A percentile compares a stretch with the other conserved stretches of the same genome.
Conservation (phyloP, 2,797 vertebrate species). For the Gymnoscopelus microlampas region DNA sequence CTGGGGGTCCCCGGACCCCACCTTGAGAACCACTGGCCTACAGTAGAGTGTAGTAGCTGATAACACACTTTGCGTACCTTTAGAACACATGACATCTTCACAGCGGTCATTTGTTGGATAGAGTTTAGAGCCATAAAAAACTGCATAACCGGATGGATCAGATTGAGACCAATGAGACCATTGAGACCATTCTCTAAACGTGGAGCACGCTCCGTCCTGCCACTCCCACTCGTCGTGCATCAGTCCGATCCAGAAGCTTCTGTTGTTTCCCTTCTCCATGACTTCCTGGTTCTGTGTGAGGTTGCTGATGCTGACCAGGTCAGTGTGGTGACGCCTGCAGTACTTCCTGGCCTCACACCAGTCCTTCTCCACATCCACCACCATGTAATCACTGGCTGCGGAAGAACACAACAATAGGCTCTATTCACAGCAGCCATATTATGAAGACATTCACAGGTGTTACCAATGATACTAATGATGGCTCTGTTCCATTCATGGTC, state of each 20-base stretch:
- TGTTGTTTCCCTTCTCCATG: accelerated
- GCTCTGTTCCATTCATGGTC: too few species aligned
- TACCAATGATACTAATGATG: too few species aligned
- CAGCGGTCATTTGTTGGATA: too few species aligned
- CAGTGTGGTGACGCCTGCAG: constrained; percentile 38
- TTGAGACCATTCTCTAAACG: constrained; percentile 30
- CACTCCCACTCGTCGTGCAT: constrained; percentile 36
- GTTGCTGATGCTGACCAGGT: constrained; percentile 52
- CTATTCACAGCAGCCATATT: too few species aligned
- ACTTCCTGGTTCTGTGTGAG: accelerated
- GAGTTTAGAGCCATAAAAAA: too few species aligned
- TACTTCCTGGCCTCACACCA: constrained; percentile 65
- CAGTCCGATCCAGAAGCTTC: constrained; percentile 65
- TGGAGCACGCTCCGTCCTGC: constrained; percentile 44
- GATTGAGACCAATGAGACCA: too few species aligned
- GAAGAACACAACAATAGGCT: constrained; percentile 1
- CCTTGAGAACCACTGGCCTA: too few species aligned
- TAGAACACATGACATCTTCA: background rate
- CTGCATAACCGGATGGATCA: too few species aligned
- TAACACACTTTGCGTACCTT: too few species aligned
- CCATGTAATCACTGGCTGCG: background rate
- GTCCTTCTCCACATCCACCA: accelerated
- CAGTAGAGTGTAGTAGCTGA: too few species aligned
- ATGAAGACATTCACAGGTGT: too few species aligned
- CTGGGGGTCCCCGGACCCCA: too few species aligned